Percentiles rank a stretch among this genome's conserved stretches.
phyloP scores from a whole-genome alignment of 2,888 invertebrate genomes.

The Spisula subtruncata region DNA sequence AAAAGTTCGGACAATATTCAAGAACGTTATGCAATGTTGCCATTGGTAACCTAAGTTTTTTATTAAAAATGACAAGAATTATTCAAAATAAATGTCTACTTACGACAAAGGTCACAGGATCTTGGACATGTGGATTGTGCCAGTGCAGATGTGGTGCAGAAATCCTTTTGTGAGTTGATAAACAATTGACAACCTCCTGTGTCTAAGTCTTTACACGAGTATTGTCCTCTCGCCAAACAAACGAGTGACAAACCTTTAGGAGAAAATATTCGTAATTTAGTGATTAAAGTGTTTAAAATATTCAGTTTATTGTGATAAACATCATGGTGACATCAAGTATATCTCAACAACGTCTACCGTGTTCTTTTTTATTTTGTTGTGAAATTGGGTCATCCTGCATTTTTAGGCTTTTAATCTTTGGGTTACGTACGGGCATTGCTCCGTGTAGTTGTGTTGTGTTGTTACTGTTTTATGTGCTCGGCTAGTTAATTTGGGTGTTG shows the following conservation, averaged over 20 bases:
- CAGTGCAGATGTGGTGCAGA: conserved; percentile 51
- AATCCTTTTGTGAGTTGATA: conserved; percentile 34
- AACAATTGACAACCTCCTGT: conserved; percentile 53
- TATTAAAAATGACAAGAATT: not conserved
- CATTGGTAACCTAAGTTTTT: not conserved
- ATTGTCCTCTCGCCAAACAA: not conserved
- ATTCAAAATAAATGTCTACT: conserved; percentile 30
- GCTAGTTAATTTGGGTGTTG: too few species aligned
- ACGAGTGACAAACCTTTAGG: not conserved
- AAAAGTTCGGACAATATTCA: not conserved
- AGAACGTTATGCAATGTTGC: not conserved
- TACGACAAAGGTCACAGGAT: conserved; percentile 60
- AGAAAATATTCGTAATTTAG: not conserved
- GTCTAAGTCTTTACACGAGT: conserved; percentile 58
- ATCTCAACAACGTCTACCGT: not conserved
- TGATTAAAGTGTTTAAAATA: not conserved
- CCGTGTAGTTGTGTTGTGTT: too few species aligned
- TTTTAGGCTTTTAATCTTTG: not conserved
- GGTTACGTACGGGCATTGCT: too few species aligned
- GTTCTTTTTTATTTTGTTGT: not conserved
- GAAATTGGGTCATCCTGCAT: too few species aligned
- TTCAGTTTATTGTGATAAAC: not conserved
- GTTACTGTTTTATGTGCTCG: too few species aligned
- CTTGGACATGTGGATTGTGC: conserved; percentile 50
- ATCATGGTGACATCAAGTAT: not conserved